A percentile compares a stretch with the other conserved stretches of the same genome.
Conservation (phyloP, 2,888 invertebrate genomes). For the Diploptera punctata region DNA sequence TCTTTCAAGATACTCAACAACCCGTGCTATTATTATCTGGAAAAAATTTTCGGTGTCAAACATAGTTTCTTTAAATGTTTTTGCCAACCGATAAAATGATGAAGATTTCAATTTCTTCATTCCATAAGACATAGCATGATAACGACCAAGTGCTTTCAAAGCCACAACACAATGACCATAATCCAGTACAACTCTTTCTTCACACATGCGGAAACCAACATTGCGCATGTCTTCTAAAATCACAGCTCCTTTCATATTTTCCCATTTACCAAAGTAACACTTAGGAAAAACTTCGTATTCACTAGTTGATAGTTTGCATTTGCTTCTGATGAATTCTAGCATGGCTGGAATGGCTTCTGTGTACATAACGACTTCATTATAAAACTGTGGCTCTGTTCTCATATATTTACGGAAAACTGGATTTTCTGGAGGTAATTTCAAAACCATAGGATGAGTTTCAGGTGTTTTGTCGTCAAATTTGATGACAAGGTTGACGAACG, state of each 20-base stretch:
- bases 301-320: background rate
- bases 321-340: background rate
- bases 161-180: conserved; percentile 47
- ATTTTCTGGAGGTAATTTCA: background rate
- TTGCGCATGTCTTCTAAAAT: background rate
- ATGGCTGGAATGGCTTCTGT: background rate
- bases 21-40: background rate
- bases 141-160: conserved; percentile 46
- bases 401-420: background rate
- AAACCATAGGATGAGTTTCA: background rate
- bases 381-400: background rate
- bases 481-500: background rate
- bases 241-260: background rate
- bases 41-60: background rate
- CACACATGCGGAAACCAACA: background rate
- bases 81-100: background rate
- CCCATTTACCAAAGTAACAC: background rate
- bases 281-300: background rate
- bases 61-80: background rate
- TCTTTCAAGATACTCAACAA: background rate
- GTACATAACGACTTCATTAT: background rate
- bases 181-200: conserved; percentile 42
- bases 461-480: background rate
- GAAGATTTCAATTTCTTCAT: conserved; percentile 20
- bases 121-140: conserved; percentile 50